Conservation (phyloP, 2,797 vertebrate species). For the Spatula clypeata region DNA sequence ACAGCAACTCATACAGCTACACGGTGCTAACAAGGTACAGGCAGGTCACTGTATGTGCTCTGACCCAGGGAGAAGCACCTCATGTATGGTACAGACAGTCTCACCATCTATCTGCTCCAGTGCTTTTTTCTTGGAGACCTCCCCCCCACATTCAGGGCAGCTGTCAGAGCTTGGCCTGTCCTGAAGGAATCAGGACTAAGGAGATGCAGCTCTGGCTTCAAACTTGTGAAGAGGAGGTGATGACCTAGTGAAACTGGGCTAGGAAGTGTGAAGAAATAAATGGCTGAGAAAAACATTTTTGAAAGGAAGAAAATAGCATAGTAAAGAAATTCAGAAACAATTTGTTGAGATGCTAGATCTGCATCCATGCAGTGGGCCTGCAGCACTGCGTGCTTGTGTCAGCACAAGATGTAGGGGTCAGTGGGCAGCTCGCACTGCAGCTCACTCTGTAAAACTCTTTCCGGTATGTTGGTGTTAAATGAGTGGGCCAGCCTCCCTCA, state of each 20-base stretch:
- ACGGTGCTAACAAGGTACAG: background rate
- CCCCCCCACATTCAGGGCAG: background rate
- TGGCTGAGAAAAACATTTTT: background rate
- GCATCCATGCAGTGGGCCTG: background rate
- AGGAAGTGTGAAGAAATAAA: constrained; percentile 18
- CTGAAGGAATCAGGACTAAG: background rate
- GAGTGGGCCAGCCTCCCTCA: background rate
- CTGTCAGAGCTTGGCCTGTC: background rate
- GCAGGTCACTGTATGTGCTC: background rate
- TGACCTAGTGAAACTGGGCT: background rate
- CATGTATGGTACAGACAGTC: fast-evolving
- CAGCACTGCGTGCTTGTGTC: background rate
- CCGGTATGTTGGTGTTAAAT: background rate
- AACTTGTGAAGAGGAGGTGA: background rate
- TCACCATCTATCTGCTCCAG: background rate
- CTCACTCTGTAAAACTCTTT: background rate
- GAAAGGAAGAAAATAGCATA: background rate
- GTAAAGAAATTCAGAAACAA: background rate
- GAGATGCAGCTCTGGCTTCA: background rate
- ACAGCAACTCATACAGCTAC: background rate
- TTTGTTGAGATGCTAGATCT: background rate
- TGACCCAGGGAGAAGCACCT: background rate
- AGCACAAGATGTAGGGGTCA: background rate
- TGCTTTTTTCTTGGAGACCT: background rate
- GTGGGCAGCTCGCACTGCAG: background rate